phyloP scores from a whole-genome alignment of 2,888 invertebrate species.

The Dryocosmus kuriphilus region DNA sequence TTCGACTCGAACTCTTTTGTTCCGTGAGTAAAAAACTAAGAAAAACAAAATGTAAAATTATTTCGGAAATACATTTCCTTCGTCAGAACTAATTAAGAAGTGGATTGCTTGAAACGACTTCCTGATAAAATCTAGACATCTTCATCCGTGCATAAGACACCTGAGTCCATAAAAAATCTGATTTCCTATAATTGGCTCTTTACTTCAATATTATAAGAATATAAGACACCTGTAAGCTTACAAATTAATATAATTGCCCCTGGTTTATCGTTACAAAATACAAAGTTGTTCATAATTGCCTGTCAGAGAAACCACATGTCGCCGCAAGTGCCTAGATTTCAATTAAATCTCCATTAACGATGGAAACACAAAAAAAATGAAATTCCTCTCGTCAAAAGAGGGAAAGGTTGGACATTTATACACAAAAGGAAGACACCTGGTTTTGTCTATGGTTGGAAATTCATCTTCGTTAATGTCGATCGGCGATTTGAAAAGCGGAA shows the following conservation, averaged over 20 bases:
- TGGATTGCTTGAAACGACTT: background rate
- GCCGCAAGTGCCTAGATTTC: background rate
- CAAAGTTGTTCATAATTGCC: slow-evolving; percentile 5
- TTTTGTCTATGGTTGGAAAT: background rate
- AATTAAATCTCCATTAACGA: background rate
- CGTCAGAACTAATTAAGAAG: background rate
- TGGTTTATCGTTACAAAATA: background rate
- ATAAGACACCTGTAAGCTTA: background rate
- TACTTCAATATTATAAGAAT: background rate
- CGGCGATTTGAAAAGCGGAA: background rate
- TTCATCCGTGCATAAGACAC: background rate
- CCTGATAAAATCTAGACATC: background rate
- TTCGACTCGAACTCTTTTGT: background rate
- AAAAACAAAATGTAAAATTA: background rate
- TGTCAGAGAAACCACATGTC: background rate
- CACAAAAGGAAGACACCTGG: background rate
- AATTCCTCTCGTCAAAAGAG: background rate
- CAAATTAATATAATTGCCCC: background rate
- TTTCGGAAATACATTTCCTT: background rate
- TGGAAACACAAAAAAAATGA: background rate
- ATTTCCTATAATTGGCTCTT: background rate
- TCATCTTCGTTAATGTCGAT: background rate
- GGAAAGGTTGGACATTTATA: background rate
- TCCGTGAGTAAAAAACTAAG: background rate
- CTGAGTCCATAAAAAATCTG: background rate